Evolutionary conservation across 2,113 vertebrate genomes (phyloP).

Genomic region (Galeopterus variegatus): DNA sequence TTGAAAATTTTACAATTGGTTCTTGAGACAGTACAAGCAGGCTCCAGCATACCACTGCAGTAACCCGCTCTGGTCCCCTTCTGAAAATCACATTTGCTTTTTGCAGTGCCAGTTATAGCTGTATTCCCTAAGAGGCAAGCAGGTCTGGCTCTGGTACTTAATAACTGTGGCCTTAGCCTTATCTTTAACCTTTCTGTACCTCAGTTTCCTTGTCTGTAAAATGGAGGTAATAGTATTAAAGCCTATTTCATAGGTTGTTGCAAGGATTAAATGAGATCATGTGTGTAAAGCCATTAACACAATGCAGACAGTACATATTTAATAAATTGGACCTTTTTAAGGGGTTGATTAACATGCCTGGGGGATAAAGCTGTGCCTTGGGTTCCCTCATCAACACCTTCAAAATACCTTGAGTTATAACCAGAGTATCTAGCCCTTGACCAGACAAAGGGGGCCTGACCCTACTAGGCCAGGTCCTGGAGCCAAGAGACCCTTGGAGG

Average conservation of each 20-base stretch:
- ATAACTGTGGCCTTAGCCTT: neutral
- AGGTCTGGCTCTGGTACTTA: neutral
- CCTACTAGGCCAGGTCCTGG: neutral
- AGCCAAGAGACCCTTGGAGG: neutral
- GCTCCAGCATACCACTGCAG: neutral
- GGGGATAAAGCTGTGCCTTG: neutral
- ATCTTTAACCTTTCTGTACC: slow-evolving; percentile 4
- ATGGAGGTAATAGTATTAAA: neutral
- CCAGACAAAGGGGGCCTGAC: neutral
- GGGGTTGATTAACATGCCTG: neutral
- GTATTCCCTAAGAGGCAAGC: neutral
- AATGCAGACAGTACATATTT: neutral
- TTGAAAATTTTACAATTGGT: neutral
- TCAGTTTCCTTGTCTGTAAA: neutral
- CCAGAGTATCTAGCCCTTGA: neutral
- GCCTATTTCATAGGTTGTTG: neutral
- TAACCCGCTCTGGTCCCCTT: too few species aligned
- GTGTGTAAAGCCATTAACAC: neutral
- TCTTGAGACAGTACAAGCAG: neutral
- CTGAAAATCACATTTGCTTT: slow-evolving; percentile 7
- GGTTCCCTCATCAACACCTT: neutral
- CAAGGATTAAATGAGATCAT: neutral
- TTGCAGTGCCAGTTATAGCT: neutral
- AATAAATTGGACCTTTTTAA: neutral
- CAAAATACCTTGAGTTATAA: neutral